These are phyloP conservation scores for Carlito syrichta DNA, from an alignment of 2,113 vertebrate genomes.

Conservation along the genomic window DNA sequence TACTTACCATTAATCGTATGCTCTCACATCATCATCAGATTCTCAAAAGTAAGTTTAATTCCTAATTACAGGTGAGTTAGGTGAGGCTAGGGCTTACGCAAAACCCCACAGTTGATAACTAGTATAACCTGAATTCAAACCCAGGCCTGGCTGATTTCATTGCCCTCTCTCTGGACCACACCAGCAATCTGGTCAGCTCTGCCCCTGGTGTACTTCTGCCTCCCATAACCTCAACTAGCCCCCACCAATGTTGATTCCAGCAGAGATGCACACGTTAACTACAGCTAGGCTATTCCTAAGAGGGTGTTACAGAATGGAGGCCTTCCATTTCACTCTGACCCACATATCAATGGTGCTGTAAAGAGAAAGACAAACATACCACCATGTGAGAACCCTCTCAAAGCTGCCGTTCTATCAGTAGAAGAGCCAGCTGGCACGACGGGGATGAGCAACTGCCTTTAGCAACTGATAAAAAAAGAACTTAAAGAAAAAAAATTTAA, in stretches of 20 bases:
- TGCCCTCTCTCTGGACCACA: neutral
- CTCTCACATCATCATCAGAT: neutral
- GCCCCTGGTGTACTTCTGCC: neutral
- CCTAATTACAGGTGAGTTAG: neutral
- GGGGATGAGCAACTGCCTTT: neutral
- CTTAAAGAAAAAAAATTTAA: neutral
- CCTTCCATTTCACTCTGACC: neutral
- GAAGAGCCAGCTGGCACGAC: neutral
- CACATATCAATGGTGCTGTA: neutral
- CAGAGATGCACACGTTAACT: neutral
- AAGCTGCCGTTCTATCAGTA: too few species aligned
- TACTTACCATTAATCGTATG: neutral
- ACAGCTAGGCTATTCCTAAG: neutral
- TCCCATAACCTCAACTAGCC: neutral
- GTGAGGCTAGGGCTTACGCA: neutral
- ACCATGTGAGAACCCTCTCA: neutral
- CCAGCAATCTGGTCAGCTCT: neutral
- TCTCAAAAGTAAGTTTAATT: neutral
- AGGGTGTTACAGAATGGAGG: neutral
- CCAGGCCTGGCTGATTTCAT: neutral
- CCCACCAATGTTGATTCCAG: neutral
- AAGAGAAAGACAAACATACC: neutral
- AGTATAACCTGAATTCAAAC: neutral
- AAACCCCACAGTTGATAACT: neutral
- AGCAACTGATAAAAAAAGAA: neutral